These are phyloP conservation scores for Acromyrmex heyeri DNA, from an alignment of 1,140 invertebrate species.

Conservation along the genomic window DNA sequence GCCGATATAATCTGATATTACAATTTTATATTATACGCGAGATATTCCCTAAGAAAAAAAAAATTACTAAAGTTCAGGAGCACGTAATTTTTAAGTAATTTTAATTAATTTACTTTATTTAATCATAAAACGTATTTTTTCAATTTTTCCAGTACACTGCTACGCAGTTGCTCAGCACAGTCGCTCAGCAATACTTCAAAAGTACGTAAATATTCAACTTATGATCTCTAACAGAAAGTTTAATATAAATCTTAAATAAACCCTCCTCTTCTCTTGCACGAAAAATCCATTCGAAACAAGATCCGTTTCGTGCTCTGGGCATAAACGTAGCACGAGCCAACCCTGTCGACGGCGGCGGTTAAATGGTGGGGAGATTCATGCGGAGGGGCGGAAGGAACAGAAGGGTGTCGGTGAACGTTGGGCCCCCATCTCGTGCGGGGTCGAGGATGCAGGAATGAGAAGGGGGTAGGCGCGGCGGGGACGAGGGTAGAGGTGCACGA, in stretches of 20 bases:
- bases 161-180: not conserved
- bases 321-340: constrained; percentile 52
- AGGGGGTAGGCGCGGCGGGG: constrained; percentile 13
- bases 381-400: constrained; percentile 55
- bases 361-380: constrained; percentile 53
- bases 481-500: constrained; percentile 54
- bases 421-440: constrained; percentile 39
- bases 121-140: not conserved
- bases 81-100: not conserved
- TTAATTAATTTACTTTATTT: not conserved
- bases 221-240: not conserved
- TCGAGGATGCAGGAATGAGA: constrained; percentile 43
- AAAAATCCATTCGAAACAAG: not conserved
- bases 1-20: not conserved
- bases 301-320: not conserved
- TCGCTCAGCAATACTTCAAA: not conserved
- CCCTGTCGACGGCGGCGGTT: constrained; percentile 38
- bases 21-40: not conserved
- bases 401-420: constrained; percentile 59
- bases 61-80: not conserved
- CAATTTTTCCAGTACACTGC: not conserved
- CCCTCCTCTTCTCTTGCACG: not conserved
- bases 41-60: not conserved
- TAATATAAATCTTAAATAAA: not conserved
- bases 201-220: not conserved